A percentile compares a stretch with the other conserved stretches of the same genome.
These are phyloP conservation scores for Cheilosia scutellata DNA, from an alignment of 2,888 invertebrate genomes.

Conservation along the genomic window DNA sequence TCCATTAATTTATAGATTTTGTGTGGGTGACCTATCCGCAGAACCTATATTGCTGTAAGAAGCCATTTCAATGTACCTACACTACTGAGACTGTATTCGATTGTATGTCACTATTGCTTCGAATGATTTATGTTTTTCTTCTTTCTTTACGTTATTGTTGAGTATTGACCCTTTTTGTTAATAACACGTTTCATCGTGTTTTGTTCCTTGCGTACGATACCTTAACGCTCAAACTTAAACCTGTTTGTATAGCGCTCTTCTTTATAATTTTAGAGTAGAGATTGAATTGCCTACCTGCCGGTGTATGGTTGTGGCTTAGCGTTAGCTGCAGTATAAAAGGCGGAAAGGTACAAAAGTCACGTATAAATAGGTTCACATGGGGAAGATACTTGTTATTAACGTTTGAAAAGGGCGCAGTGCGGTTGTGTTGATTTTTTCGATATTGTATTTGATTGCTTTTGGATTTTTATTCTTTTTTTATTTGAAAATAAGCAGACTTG, in stretches of 20 bases:
- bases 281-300: conserved; percentile 29
- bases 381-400: conserved; percentile 15
- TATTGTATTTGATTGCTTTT: neutral
- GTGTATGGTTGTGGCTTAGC: neutral
- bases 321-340: conserved; percentile 9
- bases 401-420: conserved; percentile 24
- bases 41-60: conserved; percentile 51
- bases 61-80: conserved; percentile 49
- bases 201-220: conserved; percentile 12
- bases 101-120: conserved; percentile 38
- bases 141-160: conserved; percentile 23
- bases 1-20: conserved; percentile 61
- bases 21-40: conserved; percentile 62
- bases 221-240: conserved; percentile 20
- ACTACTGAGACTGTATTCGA: conserved; percentile 35
- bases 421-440: conserved; percentile 28
- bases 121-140: conserved; percentile 40
- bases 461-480: neutral
- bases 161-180: conserved; percentile 41
- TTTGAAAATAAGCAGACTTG: too few relatives aligned
- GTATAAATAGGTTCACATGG: conserved; percentile 2
- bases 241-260: conserved; percentile 37
- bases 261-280: neutral
- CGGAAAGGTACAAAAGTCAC: conserved; percentile 18
- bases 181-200: conserved; percentile 44